A percentile compares a stretch with the other conserved stretches of the same genome.
phyloP scores from a whole-genome alignment of 1,140 invertebrate species.

The Solenopsis fugax region DNA sequence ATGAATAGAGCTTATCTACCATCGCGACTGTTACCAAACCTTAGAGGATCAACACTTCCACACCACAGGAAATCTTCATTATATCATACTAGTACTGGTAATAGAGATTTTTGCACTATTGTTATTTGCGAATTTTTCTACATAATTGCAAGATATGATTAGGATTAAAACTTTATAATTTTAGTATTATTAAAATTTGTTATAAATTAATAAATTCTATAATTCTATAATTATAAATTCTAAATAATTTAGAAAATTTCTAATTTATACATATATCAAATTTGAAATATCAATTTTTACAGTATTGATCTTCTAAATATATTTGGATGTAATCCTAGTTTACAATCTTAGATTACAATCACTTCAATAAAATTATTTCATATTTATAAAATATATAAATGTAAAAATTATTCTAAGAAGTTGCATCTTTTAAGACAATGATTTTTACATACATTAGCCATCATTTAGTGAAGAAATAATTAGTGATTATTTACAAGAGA shows the following conservation, averaged over 20 bases:
- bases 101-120: conserved; percentile 76
- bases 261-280: not conserved
- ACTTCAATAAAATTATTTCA: not conserved
- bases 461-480: not conserved
- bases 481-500: not conserved
- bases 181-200: conserved; percentile 8
- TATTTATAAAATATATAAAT: not conserved
- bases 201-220: not conserved
- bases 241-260: not conserved
- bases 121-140: conserved; percentile 64
- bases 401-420: not conserved
- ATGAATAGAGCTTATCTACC: conserved; percentile 94
- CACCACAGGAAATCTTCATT: conserved; percentile 85
- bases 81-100: conserved; percentile 85
- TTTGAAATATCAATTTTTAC: not conserved
- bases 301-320: not conserved
- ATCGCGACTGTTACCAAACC: conserved; percentile 88
- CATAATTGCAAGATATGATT: conserved; percentile 34
- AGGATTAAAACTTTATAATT: not conserved
- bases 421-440: not conserved
- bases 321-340: not conserved
- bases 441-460: conserved; percentile 4
- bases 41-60: conserved; percentile 82
- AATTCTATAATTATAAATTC: not conserved
- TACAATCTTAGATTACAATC: not conserved